Conservation (phyloP, 2,888 invertebrate species). For the Stegophylla sp. region DNA sequence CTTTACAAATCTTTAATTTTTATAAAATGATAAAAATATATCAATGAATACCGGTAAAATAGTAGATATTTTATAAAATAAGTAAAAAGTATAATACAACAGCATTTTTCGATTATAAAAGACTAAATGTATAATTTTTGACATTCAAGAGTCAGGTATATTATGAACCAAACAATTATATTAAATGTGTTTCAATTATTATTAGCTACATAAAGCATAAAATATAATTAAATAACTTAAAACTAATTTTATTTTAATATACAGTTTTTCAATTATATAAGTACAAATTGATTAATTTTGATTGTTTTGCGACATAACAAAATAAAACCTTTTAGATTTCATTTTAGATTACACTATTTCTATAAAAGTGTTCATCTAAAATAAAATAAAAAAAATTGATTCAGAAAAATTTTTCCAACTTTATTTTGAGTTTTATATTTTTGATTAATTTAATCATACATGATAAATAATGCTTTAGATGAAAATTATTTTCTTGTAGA, state of each 20-base stretch:
- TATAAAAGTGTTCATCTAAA: no score
- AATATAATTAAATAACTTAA: not conserved
- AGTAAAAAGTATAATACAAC: no score
- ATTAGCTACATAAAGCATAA: not conserved
- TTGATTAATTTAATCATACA: no score
- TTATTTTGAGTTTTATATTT: no score
- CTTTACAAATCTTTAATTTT: no score
- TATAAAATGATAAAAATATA: no score
- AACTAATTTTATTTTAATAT: no score
- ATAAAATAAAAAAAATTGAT: no score
- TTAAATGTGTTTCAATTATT: not conserved
- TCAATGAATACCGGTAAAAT: no score
- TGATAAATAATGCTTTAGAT: not conserved
- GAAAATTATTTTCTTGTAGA: not conserved
- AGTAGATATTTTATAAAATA: no score
- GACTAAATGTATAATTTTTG: not conserved
- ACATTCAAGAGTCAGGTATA: not conserved
- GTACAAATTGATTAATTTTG: not conserved
- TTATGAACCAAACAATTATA: not conserved
- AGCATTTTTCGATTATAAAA: not conserved
- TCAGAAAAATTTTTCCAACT: no score
- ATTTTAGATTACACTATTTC: not conserved
- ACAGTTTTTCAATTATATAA: not conserved
- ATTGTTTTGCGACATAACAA: not conserved
- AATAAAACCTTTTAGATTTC: not conserved